Evolutionary conservation across 1,140 invertebrate species (phyloP), one percentile per base, ranked within the genome.

Genomic region (Frieseomelitta varia): DNA sequence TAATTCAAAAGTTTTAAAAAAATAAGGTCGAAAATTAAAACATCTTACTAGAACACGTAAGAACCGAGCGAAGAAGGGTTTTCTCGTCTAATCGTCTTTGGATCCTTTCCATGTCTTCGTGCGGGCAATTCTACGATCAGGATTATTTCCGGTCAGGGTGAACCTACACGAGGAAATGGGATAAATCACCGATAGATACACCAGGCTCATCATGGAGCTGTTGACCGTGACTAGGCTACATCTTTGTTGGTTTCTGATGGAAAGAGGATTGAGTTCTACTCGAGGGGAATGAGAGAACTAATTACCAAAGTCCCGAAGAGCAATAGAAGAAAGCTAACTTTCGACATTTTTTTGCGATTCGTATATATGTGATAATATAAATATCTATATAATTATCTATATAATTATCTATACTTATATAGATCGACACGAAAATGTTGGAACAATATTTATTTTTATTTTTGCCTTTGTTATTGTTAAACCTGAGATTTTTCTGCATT

Each of bases 171-270:
- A 14, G 58, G 2, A 65, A 55, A 55, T 47, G 19, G 65, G 74
- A 83, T 77, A 69, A 83, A 83, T 83, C 55, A 69, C n/a, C 4
- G 65, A 4, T 30, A 34, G 53, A 53, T 27, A 27, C 58, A 53
- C 55, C 1, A 21, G 53, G 58, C 11, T 78, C 61, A 21, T 71
- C 53, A 21, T 27, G 11, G 19, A 1, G 4, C 19, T 53, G 1
- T 30, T 19, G 61, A 21, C 2, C 17, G 12, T 53, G 51, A 75
- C n/a, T 30, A 30, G 21, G 27, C n/a, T 65, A 30, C 17, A 65
- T 51, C 34, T 78, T 17, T 15, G 39, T 12, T 51, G 14, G 19
- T 8, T 21, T 17, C 4, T 10, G n/a, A 8, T 11, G n/a, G 61
- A 12, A n/a, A 17, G 4, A 21, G 61, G 15, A 0, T 34, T 34